Percentiles rank a stretch among this genome's conserved stretches.
Evolutionary conservation across 53 echinoderm and acorn worm genomes (phyloP).

Genomic region (Actinopyga echinites): DNA sequence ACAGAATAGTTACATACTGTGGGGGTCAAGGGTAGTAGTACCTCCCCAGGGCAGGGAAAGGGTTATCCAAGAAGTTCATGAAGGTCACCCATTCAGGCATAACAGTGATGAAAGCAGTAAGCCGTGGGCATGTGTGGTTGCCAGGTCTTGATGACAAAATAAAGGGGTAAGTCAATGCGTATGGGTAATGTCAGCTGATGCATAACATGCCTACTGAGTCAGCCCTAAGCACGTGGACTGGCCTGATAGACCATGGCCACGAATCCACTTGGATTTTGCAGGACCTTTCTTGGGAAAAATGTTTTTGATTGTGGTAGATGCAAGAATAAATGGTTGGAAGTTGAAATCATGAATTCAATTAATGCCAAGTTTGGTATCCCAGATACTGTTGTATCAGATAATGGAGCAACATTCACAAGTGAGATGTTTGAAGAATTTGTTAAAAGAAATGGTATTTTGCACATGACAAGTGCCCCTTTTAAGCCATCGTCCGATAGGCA

Average conservation of each 20-base stretch:
- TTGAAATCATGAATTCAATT: conserved; percentile 6
- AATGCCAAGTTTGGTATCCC: neutral
- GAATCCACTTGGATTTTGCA: conserved; percentile 68
- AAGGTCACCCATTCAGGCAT: conserved; percentile 23
- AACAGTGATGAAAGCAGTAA: neutral
- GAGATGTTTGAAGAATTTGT: neutral
- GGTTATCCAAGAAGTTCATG: neutral
- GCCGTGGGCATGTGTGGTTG: neutral
- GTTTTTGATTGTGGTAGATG: conserved; percentile 59
- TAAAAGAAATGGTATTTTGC: neutral
- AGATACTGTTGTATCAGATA: neutral
- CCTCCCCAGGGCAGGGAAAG: neutral
- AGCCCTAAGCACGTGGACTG: conserved; percentile 61
- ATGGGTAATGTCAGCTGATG: neutral
- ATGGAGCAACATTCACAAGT: conserved; percentile 37
- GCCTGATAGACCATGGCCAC: conserved; percentile 49
- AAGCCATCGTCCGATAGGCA: conserved; percentile 25
- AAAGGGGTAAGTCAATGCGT: neutral
- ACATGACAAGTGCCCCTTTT: conserved; percentile 14
- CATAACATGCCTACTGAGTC: conserved; percentile 24
- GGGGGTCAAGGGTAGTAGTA: neutral
- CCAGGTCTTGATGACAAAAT: neutral
- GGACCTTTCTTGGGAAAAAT: conserved; percentile 56
- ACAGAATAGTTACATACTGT: conserved; percentile 10
- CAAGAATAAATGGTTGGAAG: conserved; percentile 19